Percentiles rank a stretch among this genome's conserved stretches.
phyloP scores from a whole-genome alignment of 2,113 vertebrate species.

The sheep (Ovis aries) region DNA sequence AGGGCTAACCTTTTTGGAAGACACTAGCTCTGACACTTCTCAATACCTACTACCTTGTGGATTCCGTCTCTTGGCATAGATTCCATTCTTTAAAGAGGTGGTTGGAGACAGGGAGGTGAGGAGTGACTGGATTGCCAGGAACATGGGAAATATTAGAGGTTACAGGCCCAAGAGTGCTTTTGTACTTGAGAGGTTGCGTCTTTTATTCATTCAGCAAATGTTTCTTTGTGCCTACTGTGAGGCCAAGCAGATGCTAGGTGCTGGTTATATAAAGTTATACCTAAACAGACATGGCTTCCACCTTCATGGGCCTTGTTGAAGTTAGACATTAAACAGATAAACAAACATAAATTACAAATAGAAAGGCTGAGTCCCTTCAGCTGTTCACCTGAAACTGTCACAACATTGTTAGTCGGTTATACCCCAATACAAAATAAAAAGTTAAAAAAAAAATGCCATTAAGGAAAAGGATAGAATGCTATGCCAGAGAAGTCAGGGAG shows the following conservation, averaged over 20 bases:
- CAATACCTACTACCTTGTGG: not conserved
- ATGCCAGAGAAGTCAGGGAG: not conserved
- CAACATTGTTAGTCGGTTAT: not conserved
- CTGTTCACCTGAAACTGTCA: not conserved
- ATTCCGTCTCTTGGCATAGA: not conserved
- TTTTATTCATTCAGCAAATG: constrained; percentile 17
- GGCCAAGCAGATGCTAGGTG: not conserved
- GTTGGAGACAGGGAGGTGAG: not conserved
- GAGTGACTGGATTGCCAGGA: not conserved
- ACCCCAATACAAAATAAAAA: not conserved
- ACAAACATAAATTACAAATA: not conserved
- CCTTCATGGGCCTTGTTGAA: not conserved
- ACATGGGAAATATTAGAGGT: not conserved
- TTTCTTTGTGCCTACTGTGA: not conserved
- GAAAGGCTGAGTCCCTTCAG: not conserved
- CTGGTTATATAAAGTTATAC: not conserved
- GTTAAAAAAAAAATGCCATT: not conserved
- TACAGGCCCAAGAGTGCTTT: not conserved
- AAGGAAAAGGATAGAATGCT: not conserved
- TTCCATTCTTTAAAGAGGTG: not conserved
- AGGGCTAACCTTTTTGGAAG: not conserved
- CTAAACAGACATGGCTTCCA: not conserved
- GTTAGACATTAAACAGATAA: constrained; percentile 2
- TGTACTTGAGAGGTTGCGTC: not conserved
- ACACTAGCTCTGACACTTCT: not conserved